Base-by-base conservation (phyloP, 2,888 invertebrate genomes). In the Epirrhoe alternata region DNA sequence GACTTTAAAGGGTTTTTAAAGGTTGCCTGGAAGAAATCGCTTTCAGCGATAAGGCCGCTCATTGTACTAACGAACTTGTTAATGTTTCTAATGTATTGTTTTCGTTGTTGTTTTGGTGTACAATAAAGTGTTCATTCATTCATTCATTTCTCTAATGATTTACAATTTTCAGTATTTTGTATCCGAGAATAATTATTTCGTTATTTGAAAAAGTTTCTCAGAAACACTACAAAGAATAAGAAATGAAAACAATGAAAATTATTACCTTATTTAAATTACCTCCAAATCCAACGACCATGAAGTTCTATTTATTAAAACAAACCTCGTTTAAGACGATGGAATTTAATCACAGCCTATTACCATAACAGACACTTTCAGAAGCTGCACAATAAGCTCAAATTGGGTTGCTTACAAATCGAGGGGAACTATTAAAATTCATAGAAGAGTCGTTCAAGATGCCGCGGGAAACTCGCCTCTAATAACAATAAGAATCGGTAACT, bases 371-470 rank as follows among this genome's bases (percentile, higher is more conserved):
- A 52, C 35, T 67, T 63, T 38, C 38, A 57, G 42, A 53, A 49
- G 49, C 67, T 64, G 53, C 60, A 63, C 67, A 63, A 56, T 67
- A 67, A 63, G 56, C 56, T 67, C 53, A 63, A 60, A 67, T 67
- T 60, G 56, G 49, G 30, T 67, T 67, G 60, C 60, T 67, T 60
- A 61, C 63, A 53, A 67, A 67, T 67, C 56, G 60, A 42, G 53
- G 38, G 31, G 51, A 64, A 67, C 63, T 67, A 67, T 63, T 60
- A 56, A 60, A 63, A 67, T 61, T 64, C 63, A 64, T 56, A 60
- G 60, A 63, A 56, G 60, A 63, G 42, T 53, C 42, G 38, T 52
- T 56, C 38, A 33, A 30, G 24, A 56, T 56, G 52, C 60, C 52
- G 35, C 16, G 59, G 63, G 52, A 67, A 63, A 60, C 53, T 60